Percentiles rank a stretch among this genome's conserved stretches.
phyloP scores from a whole-genome alignment of 2,113 vertebrate genomes.

The Cebidichthys violaceus region DNA sequence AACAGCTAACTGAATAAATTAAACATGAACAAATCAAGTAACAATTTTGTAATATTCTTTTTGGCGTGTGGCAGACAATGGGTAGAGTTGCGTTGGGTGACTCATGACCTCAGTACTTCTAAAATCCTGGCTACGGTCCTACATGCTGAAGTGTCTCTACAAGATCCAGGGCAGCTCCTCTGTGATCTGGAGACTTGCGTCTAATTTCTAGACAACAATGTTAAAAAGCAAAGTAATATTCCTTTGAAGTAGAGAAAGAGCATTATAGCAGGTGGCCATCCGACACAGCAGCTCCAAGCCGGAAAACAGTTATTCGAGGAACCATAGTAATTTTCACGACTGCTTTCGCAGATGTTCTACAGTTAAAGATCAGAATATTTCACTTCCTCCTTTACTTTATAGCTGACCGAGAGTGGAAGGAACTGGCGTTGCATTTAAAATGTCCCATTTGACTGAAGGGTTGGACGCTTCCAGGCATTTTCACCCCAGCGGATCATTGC shows the following conservation, averaged over 20 bases:
- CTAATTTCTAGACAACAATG: background rate
- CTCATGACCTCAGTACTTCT: conserved; percentile 10
- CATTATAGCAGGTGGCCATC: conserved; percentile 1
- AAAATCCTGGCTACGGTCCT: background rate
- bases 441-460: conserved; percentile 17
- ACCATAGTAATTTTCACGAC: background rate
- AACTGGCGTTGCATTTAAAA: conserved; percentile 18
- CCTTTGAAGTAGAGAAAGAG: conserved; percentile 5
- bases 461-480: background rate
- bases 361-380: background rate
- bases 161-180: background rate
- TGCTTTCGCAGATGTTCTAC: background rate
- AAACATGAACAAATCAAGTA: background rate
- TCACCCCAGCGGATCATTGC: conserved; percentile 2
- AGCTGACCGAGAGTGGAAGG: background rate
- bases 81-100: background rate
- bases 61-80: background rate
- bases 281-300: background rate
- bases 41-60: background rate
- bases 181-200: background rate
- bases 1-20: background rate
- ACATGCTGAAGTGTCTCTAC: background rate
- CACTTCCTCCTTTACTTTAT: background rate
- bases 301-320: conserved; percentile 7
- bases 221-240: conserved; percentile 10